phyloP scores from a whole-genome alignment of 2,113 vertebrate genomes.

The Oxyura jamaicensis region DNA sequence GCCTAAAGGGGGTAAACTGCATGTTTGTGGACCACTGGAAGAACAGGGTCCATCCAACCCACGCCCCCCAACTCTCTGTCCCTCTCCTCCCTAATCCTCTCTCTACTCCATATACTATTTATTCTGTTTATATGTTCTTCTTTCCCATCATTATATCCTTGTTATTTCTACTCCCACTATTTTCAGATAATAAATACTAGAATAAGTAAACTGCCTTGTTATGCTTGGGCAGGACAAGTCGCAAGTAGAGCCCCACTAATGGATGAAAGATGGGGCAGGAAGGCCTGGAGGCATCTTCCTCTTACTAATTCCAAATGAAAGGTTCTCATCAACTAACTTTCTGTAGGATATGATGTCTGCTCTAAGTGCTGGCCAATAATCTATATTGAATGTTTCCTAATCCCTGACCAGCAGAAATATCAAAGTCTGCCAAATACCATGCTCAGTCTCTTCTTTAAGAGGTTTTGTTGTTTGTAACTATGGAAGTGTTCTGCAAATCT shows the following conservation, averaged over 20 bases:
- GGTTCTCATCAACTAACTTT: background rate
- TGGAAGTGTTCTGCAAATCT: conserved; percentile 76
- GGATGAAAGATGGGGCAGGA: background rate
- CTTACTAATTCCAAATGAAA: background rate
- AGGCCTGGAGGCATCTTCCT: background rate
- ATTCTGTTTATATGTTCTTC: background rate
- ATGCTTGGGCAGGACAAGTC: background rate
- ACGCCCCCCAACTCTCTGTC: background rate
- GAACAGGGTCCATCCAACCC: background rate
- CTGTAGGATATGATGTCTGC: background rate
- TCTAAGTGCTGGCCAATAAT: background rate
- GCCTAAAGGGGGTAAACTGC: background rate
- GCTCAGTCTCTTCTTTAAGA: conserved; percentile 80
- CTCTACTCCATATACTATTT: background rate
- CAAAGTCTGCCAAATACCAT: conserved; percentile 75
- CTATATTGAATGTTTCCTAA: background rate
- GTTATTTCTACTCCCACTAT: background rate
- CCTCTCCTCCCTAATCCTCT: background rate
- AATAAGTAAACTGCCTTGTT: background rate
- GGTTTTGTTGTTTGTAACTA: conserved; percentile 69
- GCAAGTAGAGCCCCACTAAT: background rate
- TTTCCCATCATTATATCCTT: background rate
- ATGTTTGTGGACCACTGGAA: background rate
- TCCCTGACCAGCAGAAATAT: background rate
- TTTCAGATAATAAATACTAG: background rate